phyloP scores from a whole-genome alignment of 2,797 vertebrate species.

The Neoniphon sammara region DNA sequence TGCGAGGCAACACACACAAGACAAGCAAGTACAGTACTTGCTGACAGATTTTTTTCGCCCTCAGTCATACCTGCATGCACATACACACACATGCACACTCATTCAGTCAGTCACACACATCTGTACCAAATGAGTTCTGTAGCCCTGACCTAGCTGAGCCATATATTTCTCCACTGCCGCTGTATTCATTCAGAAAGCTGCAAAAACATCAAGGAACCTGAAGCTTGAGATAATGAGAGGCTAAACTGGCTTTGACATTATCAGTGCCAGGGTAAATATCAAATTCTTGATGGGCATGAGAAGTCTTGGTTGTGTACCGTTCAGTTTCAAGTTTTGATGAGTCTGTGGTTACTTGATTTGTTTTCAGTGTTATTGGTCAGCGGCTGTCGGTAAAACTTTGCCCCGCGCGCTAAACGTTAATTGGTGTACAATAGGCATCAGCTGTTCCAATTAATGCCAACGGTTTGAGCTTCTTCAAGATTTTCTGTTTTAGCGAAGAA shows the following conservation, averaged over 20 bases:
- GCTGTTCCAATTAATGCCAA: constrained; percentile 30
- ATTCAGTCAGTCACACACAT: neutral
- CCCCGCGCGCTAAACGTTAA: constrained; percentile 43
- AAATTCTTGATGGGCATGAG: neutral
- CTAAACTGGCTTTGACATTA: neutral
- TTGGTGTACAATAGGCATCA: constrained; percentile 27
- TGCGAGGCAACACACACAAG: neutral
- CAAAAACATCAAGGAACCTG: constrained; percentile 22
- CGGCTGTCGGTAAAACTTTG: constrained; percentile 36
- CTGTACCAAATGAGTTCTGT: neutral
- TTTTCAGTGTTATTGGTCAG: constrained; percentile 23
- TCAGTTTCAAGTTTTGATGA: constrained; percentile 41
- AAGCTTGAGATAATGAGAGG: neutral
- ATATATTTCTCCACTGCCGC: neutral
- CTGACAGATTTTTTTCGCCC: neutral
- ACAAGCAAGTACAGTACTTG: too few relatives aligned
- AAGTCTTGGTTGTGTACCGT: neutral
- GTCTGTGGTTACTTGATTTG: constrained; percentile 34
- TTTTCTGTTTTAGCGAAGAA: neutral
- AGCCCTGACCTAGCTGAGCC: neutral
- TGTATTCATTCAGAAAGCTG: constrained; percentile 10
- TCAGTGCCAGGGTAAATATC: neutral
- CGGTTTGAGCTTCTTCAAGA: constrained; percentile 8
- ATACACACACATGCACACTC: neutral
- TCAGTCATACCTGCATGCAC: neutral